Evolutionary conservation across 1,140 invertebrate species (phyloP).

Genomic region (Saxidomus purpurata): DNA sequence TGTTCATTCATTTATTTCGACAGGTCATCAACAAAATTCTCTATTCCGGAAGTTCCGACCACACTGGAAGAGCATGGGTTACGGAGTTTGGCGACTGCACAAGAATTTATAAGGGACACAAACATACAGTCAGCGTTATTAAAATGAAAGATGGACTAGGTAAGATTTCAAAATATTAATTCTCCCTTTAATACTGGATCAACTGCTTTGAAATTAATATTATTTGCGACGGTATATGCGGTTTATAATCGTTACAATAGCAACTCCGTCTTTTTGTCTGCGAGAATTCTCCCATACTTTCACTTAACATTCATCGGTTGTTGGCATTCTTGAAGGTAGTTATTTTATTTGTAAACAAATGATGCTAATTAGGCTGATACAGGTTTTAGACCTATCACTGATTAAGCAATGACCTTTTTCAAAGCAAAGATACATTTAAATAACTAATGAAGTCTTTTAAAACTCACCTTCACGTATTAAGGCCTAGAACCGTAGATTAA

Average conservation of each 20-base stretch:
- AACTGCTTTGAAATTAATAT: no score
- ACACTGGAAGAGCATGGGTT: conserved; percentile 88
- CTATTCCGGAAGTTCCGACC: conserved; percentile 88
- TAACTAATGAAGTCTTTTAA: neutral
- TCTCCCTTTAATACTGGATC: no score
- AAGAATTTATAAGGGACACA: conserved; percentile 87
- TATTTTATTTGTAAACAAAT: no score
- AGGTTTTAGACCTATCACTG: no score
- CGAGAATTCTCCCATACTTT: no score
- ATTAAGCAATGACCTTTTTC: neutral
- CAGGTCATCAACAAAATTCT: conserved; percentile 88
- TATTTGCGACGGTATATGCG: no score
- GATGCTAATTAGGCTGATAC: no score
- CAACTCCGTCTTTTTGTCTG: no score
- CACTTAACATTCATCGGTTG: no score
- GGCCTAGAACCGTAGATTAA: neutral
- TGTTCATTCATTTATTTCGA: no score
- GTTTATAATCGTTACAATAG: no score
- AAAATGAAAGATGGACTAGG: conserved; percentile 87
- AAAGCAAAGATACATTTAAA: neutral
- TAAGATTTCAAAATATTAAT: conserved; percentile 83
- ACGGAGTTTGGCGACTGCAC: conserved; percentile 89
- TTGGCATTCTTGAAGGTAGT: no score
- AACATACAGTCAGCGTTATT: conserved; percentile 87
- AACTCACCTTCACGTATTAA: neutral